Evolutionary conservation across 2,888 invertebrate genomes (phyloP).

Genomic region (Petrolisthes cinctipes): DNA sequence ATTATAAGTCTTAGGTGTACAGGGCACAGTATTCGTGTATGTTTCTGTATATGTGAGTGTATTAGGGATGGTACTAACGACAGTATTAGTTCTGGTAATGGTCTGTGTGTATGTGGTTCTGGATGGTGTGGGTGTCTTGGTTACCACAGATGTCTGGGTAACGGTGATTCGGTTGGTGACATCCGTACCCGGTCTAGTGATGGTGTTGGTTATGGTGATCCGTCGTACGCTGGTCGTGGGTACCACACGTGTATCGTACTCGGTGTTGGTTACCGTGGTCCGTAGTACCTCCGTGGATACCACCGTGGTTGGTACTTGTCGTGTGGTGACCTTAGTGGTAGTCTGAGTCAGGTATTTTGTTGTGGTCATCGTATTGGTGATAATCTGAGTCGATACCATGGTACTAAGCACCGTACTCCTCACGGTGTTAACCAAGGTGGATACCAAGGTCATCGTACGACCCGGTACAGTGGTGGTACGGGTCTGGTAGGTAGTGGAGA

Average conservation of each 20-base stretch:
- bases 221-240: neutral
- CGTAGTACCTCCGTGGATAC: constrained; percentile 8
- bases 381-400: constrained; percentile 20
- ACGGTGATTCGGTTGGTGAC: constrained; percentile 20
- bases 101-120: constrained; percentile 32
- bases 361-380: constrained; percentile 1
- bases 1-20: constrained; percentile 21
- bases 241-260: constrained; percentile 26
- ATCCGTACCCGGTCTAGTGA: neutral
- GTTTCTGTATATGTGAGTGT: neutral
- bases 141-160: constrained; percentile 10
- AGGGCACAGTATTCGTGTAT: constrained; percentile 19
- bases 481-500: constrained; percentile 1
- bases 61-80: constrained; percentile 10
- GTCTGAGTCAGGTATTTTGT: constrained; percentile 21
- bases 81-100: constrained; percentile 25
- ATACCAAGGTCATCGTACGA: constrained; percentile 33
- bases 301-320: constrained; percentile 17
- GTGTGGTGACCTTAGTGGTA: constrained; percentile 16
- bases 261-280: constrained; percentile 6
- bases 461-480: constrained; percentile 12
- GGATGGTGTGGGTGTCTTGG: neutral
- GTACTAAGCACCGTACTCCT: constrained; percentile 51
- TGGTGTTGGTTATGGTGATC: constrained; percentile 18
- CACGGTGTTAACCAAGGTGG: constrained; percentile 33